Base-by-base conservation (phyloP, 2,113 vertebrate species). In the Vanacampus margaritifer region DNA sequence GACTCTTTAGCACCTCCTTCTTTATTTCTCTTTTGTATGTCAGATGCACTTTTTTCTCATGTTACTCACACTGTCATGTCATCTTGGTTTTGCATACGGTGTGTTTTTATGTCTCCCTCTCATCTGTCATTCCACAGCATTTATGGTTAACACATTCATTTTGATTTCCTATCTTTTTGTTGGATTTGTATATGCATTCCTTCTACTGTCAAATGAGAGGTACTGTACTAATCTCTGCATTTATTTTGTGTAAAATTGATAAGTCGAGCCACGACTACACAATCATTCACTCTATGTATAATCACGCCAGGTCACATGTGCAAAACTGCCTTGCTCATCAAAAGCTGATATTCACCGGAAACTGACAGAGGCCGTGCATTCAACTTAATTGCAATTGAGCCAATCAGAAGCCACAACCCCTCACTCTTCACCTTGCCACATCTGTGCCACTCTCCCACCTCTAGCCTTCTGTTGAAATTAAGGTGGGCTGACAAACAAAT, bases 401-500 rank as follows among this genome's bases (percentile, higher is more conserved):
- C 62, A 60, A 67, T 77, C 43, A 71, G 74, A 71, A 46, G 48
- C 63, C 24, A 65, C 28, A 23, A 70, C 80, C 51, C 71, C 67
- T 76, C 72, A 13, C 64, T 75, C 64, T 45, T 77, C 41, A 39
- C 65, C 62, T 72, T 58, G 67, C 76, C 73, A 68, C 51, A 60
- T 68, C 67, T 36, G 62, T 74, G 43, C 79, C 77, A 80, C 73
- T 66, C 84, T 84, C 72, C 79, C 67, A 79, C 82, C 86, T 78
- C 64, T 76, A 90, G 84, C 81, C 80, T 89, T 92, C 89, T 87
- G 83, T 88, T 91, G 89, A 89, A 89, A 91, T 91, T 91, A 90
- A 88, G 85, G 84, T 89, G 89, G 86, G 81, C 85, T 89, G 91
- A 92, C 91, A 91, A 92, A 90, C 89, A 91, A 92, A 92, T 92